Evolutionary conservation across 2,113 vertebrate genomes (phyloP).

Genomic region (Lophochroa leadbeateri): DNA sequence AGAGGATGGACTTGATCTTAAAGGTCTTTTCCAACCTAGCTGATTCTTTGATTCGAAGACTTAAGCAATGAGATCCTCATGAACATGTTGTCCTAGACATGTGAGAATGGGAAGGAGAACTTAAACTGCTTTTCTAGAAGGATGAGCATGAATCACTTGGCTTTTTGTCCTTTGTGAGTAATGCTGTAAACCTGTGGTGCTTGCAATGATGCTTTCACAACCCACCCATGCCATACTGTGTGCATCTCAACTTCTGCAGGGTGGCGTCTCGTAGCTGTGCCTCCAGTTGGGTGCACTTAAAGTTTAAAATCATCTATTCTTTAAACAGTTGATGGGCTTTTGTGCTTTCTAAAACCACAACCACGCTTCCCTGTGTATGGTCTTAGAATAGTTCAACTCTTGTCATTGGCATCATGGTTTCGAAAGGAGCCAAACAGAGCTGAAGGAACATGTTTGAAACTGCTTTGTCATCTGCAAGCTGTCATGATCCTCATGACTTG

Average conservation of each 20-base stretch:
- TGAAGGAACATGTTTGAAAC: not conserved
- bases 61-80: not conserved
- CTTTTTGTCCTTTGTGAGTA: not conserved
- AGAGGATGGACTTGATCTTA: not conserved
- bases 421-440: not conserved
- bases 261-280: not conserved
- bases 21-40: not conserved
- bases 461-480: not conserved
- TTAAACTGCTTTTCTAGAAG: not conserved
- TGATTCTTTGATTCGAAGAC: not conserved
- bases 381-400: not conserved
- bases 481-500: not conserved
- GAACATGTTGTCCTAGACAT: not conserved
- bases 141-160: not conserved
- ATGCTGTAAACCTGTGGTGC: not conserved
- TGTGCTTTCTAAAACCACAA: not conserved
- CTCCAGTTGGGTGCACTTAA: not conserved
- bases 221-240: not conserved
- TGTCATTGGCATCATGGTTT: not conserved
- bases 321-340: not conserved
- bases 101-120: not conserved
- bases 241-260: accelerated
- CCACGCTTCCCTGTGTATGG: not conserved
- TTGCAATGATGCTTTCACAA: not conserved
- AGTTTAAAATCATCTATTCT: not conserved